These are phyloP conservation scores for Tetragnatha versicolor DNA, from an alignment of 1,140 invertebrate genomes.

Conservation along the genomic window DNA sequence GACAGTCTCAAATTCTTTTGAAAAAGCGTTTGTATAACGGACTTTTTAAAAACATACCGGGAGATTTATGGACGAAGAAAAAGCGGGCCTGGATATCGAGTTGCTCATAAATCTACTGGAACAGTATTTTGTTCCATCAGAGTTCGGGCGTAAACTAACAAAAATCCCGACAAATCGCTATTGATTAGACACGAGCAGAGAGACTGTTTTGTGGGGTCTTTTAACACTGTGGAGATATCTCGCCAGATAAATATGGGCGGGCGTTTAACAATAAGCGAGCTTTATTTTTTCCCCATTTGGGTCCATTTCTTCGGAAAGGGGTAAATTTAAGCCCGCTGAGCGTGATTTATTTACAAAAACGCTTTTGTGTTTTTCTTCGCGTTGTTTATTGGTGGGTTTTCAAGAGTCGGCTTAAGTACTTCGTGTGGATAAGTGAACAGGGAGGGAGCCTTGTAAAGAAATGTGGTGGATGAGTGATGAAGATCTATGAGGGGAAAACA, in stretches of 20 bases:
- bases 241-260: too few species aligned
- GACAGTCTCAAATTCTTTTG: conserved; percentile 48
- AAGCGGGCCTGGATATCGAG: conserved; percentile 10
- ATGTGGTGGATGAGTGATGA: too few species aligned
- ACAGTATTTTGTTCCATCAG: conserved; percentile 6
- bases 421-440: not conserved
- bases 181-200: not conserved
- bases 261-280: too few species aligned
- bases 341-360: too few species aligned
- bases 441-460: too few species aligned
- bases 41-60: conserved; percentile 27
- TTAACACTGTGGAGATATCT: too few species aligned
- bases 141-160: not conserved
- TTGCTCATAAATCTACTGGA: conserved; percentile 32
- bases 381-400: too few species aligned
- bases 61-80: conserved; percentile 19
- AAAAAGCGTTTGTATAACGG: conserved; percentile 41
- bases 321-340: too few species aligned
- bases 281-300: too few species aligned
- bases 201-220: not conserved
- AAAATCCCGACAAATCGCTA: not conserved
- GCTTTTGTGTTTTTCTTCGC: too few species aligned
- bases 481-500: too few species aligned
- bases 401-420: not conserved
- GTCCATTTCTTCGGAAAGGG: too few species aligned